These are phyloP conservation scores for Chymomyza costata DNA, from an alignment of 1,140 invertebrate genomes.

Conservation along the genomic window DNA sequence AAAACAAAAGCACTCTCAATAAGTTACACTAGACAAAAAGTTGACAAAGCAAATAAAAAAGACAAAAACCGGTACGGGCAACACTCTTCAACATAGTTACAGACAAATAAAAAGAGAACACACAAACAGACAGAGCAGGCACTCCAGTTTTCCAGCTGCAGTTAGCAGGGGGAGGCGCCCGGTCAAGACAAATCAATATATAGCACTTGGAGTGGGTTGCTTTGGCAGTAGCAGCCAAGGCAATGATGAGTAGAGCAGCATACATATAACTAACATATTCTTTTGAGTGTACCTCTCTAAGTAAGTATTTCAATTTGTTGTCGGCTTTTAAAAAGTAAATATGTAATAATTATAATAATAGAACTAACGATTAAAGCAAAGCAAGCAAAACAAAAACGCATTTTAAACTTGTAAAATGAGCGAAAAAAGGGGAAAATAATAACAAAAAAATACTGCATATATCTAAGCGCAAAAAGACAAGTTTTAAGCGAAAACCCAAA, in stretches of 20 bases:
- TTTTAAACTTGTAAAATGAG: constrained; percentile 38
- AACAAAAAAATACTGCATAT: constrained; percentile 12
- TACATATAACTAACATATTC: constrained; percentile 30
- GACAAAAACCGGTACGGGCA: constrained; percentile 10
- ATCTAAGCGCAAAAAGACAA: constrained; percentile 20
- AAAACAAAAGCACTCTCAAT: constrained; percentile 6
- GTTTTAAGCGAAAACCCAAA: constrained; percentile 17
- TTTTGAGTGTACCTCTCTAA: constrained; percentile 64
- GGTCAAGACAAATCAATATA: constrained; percentile 49
- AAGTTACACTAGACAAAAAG: constrained; percentile 17
- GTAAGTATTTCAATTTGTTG: constrained; percentile 71
- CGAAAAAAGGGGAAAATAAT: constrained; percentile 20
- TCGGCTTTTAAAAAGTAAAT: constrained; percentile 68
- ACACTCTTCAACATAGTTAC: neutral
- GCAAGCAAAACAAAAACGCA: constrained; percentile 43
- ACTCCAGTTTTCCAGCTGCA: constrained; percentile 13
- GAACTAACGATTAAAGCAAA: constrained; percentile 40
- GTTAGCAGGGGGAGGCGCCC: constrained; percentile 8
- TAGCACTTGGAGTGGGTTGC: constrained; percentile 15
- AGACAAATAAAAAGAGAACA: neutral
- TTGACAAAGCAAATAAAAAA: constrained; percentile 10
- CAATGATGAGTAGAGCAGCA: neutral
- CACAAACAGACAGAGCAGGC: constrained; percentile 19
- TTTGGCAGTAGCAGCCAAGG: constrained; percentile 4
- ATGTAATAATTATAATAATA: constrained; percentile 40